Conservation (phyloP, 2,113 vertebrate species). For the Calidris pugnax region DNA sequence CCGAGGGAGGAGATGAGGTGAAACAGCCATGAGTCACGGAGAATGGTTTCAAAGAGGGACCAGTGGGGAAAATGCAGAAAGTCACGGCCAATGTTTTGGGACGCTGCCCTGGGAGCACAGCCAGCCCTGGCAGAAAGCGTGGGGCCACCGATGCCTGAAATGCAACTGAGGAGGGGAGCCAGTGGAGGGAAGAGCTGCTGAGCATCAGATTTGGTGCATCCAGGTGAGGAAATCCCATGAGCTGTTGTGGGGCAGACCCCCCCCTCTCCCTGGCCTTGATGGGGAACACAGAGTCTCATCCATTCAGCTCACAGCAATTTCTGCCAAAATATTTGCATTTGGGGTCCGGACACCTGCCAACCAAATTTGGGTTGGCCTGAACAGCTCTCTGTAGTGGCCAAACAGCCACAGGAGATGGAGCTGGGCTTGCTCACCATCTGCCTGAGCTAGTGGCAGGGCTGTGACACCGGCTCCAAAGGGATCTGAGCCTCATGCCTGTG, state of each 20-base stretch:
- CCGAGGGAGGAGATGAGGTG: background rate
- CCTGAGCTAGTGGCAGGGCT: background rate
- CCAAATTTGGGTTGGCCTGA: background rate
- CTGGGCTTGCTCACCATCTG: background rate
- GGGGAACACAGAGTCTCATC: background rate
- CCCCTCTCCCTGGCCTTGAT: accelerated
- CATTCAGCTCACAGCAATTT: background rate
- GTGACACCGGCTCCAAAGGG: accelerated
- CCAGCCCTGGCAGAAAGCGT: background rate
- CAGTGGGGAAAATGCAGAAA: background rate
- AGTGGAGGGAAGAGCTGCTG: background rate
- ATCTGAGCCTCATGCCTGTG: accelerated
- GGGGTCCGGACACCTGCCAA: background rate
- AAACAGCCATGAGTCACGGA: background rate
- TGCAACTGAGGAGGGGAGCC: background rate
- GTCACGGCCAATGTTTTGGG: accelerated
- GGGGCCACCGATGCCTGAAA: background rate
- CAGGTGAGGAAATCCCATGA: background rate
- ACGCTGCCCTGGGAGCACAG: background rate
- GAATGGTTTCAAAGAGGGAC: background rate
- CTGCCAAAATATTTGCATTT: background rate
- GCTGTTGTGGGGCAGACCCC: background rate
- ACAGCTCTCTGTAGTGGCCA: background rate
- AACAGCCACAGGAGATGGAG: background rate
- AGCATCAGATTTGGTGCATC: background rate